Conservation (phyloP, 2,888 invertebrate genomes). For the Minunthozetes semirufus region DNA sequence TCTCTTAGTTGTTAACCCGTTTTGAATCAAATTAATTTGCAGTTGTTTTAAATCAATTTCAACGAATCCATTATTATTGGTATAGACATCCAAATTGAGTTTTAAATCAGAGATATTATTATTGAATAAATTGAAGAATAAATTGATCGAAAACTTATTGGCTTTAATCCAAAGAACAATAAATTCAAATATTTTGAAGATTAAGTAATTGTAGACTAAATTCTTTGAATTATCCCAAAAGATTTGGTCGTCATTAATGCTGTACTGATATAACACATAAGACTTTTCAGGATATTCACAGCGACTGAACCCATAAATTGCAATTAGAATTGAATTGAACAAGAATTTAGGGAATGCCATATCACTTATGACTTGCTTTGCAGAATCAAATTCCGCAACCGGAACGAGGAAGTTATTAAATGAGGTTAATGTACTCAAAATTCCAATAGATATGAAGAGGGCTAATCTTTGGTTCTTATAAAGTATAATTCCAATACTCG, state of each 20-base stretch:
- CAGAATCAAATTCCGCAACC: not conserved
- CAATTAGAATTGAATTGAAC: conserved; percentile 29
- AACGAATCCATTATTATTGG: no score
- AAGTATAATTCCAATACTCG: not conserved
- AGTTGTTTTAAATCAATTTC: not conserved
- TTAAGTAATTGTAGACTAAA: not conserved
- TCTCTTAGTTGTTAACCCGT: not conserved
- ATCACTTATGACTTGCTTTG: not conserved
- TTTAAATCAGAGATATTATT: no score
- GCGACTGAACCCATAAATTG: conserved; percentile 26
- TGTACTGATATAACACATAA: not conserved
- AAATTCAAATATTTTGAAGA: not conserved
- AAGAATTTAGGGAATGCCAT: not conserved
- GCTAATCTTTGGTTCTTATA: not conserved
- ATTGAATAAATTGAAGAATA: no score
- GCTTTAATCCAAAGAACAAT: not conserved
- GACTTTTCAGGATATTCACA: not conserved
- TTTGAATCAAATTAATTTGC: not conserved
- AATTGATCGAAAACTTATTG: no score
- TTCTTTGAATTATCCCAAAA: not conserved
- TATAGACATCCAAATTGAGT: no score
- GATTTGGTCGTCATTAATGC: not conserved
- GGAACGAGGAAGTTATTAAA: not conserved
- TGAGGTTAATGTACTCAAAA: not conserved
- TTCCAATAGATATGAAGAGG: not conserved